A percentile compares a stretch with the other conserved stretches of the same genome.
Conservation (phyloP, 2,888 invertebrate species). For the Drosophila macrospina region DNA sequence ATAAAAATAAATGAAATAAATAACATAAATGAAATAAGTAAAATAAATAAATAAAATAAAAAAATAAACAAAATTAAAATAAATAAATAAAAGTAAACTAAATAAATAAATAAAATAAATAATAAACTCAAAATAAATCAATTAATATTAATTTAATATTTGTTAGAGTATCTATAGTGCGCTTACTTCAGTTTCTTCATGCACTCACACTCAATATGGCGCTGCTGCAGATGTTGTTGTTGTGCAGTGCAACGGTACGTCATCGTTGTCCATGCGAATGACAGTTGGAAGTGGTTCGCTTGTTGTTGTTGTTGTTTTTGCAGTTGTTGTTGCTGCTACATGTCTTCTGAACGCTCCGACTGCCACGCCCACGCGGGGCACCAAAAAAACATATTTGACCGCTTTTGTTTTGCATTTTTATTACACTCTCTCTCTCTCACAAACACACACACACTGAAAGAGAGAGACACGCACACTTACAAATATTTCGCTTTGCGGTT, state of each 20-base stretch:
- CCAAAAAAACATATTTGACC: constrained; percentile 69
- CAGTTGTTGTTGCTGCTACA: constrained; percentile 39
- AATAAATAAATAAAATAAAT: not conserved
- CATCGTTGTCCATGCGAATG: constrained; percentile 74
- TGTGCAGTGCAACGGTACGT: constrained; percentile 60
- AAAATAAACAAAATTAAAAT: not conserved
- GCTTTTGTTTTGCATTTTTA: constrained; percentile 80
- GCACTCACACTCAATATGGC: constrained; percentile 14
- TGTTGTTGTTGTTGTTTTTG: constrained; percentile 32
- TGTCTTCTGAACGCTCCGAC: constrained; percentile 41
- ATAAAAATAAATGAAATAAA: no score
- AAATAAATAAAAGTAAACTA: not conserved
- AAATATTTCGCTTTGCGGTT: constrained; percentile 75
- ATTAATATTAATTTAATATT: not conserved
- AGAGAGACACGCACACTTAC: constrained; percentile 16
- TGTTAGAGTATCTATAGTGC: constrained; percentile 15
- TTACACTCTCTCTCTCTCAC: constrained; percentile 38
- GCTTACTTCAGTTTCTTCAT: not conserved
- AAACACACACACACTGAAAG: constrained; percentile 13
- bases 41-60: no score
- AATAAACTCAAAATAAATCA: no score
- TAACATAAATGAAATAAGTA: no score
- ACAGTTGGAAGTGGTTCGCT: constrained; percentile 75
- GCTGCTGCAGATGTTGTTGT: constrained; percentile 31
- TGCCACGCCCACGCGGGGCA: constrained; percentile 58